phyloP scores from a whole-genome alignment of 2,888 invertebrate genomes.

The Pammene fasciana region DNA sequence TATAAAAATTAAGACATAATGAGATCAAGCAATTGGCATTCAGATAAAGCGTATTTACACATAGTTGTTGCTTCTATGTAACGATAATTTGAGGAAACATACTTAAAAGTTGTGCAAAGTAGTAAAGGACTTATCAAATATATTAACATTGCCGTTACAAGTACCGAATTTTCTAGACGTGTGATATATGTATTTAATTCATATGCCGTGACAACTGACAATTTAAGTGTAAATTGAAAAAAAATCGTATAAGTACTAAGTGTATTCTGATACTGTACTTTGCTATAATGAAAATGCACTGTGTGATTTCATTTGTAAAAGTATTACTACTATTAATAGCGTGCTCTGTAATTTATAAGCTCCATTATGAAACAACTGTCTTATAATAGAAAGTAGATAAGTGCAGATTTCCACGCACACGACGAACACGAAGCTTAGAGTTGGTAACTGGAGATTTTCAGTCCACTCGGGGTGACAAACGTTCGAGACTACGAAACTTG shows the following conservation, averaged over 20 bases:
- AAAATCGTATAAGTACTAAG: too few relatives aligned
- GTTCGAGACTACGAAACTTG: constrained; percentile 75
- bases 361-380: constrained; percentile 7
- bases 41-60: neutral
- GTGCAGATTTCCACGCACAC: constrained; percentile 41
- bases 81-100: neutral
- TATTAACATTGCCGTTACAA: neutral
- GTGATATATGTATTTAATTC: too few relatives aligned
- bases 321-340: neutral
- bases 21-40: constrained; percentile 2
- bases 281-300: too few relatives aligned
- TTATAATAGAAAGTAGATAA: constrained; percentile 8
- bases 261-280: too few relatives aligned
- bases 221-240: too few relatives aligned
- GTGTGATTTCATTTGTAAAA: too few relatives aligned
- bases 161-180: too few relatives aligned
- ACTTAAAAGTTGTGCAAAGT: neutral
- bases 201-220: too few relatives aligned
- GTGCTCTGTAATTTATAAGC: neutral
- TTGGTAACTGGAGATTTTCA: constrained; percentile 68
- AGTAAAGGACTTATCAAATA: too few relatives aligned
- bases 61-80: neutral
- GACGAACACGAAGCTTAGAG: constrained; percentile 55
- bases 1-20: neutral
- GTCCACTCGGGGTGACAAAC: constrained; percentile 75